Evolutionary conservation across 2,888 invertebrate species (phyloP).

Genomic region (Brenthis daphne): DNA sequence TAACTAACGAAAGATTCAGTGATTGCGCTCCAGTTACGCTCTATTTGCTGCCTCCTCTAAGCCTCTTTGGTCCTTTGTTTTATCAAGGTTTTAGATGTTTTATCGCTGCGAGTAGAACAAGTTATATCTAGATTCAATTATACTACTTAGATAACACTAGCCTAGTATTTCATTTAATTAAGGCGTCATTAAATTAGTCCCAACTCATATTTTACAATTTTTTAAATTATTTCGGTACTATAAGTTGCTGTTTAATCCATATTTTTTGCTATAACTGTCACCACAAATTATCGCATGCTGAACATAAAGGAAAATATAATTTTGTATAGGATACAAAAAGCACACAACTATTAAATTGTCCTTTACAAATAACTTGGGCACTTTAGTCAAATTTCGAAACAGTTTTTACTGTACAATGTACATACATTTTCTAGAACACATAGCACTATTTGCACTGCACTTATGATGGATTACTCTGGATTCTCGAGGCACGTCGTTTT

Average conservation of each 20-base stretch:
- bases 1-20: conserved; percentile 46
- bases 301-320: not conserved
- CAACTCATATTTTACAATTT: conserved; percentile 4
- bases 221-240: not conserved
- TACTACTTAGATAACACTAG: conserved; percentile 40
- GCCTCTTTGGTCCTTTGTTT: conserved; percentile 58
- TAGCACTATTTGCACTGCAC: conserved; percentile 63
- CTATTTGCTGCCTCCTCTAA: conserved; percentile 58
- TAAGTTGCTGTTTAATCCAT: not conserved
- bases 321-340: conserved; percentile 14
- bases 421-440: conserved; percentile 21
- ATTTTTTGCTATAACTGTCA: not conserved
- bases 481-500: conserved; percentile 57
- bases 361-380: not conserved
- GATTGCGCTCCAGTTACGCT: conserved; percentile 61
- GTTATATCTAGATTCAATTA: conserved; percentile 43
- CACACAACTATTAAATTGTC: conserved; percentile 14
- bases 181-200: conserved; percentile 11
- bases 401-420: not conserved
- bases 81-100: conserved; percentile 52
- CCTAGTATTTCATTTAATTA: conserved; percentile 23
- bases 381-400: not conserved
- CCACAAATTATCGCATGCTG: conserved; percentile 2
- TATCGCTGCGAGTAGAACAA: conserved; percentile 33
- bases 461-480: conserved; percentile 61